phyloP scores from a whole-genome alignment of 2,113 vertebrate species.

The Accipiter cooperii region DNA sequence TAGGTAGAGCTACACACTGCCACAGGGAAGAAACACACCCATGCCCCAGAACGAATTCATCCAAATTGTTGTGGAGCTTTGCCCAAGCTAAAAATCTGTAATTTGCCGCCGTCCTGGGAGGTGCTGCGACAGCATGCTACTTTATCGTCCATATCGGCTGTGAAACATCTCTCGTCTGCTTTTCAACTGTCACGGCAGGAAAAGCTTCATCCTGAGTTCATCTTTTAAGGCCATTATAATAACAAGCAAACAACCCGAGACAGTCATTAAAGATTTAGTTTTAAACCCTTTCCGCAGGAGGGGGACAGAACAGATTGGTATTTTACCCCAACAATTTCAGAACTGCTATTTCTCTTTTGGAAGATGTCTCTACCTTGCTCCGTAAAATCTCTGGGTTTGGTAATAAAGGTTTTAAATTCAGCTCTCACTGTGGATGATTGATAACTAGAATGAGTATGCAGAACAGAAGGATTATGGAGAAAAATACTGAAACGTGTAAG shows the following conservation, averaged over 20 bases:
- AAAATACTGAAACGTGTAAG: not conserved
- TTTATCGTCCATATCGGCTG: not conserved
- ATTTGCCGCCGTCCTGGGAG: not conserved
- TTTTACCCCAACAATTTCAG: not conserved
- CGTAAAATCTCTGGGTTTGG: not conserved
- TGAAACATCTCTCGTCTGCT: not conserved
- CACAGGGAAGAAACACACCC: not conserved
- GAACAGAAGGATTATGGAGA: constrained; percentile 9
- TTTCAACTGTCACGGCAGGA: not conserved
- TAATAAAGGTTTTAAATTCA: not conserved
- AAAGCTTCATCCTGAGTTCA: not conserved
- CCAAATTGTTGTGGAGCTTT: not conserved
- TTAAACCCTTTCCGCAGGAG: not conserved
- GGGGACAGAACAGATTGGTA: not conserved
- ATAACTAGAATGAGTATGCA: not conserved
- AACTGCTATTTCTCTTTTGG: not conserved
- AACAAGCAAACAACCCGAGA: not conserved
- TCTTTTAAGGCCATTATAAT: not conserved
- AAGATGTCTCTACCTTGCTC: not conserved
- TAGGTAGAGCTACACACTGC: not conserved
- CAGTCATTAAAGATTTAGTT: not conserved
- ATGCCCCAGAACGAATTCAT: not conserved
- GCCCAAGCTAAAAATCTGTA: not conserved
- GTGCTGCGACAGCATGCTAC: not conserved
- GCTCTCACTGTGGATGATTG: not conserved